Conservation (phyloP, 2,113 vertebrate genomes). For the Sisor rabdophorus region DNA sequence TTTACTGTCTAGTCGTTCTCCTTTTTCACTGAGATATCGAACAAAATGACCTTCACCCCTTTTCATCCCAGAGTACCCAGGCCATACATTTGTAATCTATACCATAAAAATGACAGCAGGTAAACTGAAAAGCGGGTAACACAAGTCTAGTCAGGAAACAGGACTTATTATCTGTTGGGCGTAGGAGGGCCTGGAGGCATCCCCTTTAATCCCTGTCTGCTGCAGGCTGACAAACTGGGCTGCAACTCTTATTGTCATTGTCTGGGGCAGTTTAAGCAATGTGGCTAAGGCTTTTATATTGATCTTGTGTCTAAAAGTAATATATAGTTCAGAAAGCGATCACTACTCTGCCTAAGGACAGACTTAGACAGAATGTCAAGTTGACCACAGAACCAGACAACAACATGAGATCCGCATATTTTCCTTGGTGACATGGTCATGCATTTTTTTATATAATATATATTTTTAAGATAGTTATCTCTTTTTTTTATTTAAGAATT, state of each 20-base stretch:
- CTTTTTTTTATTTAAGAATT: background rate
- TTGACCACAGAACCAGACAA: too few relatives aligned
- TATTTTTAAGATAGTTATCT: too few relatives aligned
- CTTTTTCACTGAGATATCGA: constrained; percentile 52
- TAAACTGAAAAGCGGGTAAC: constrained; percentile 25
- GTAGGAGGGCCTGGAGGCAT: constrained; percentile 37
- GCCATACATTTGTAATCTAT: constrained; percentile 47
- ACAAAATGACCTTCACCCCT: constrained; percentile 64
- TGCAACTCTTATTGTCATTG: constrained; percentile 61
- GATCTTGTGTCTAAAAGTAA: constrained; percentile 64
- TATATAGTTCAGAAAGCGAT: constrained; percentile 46
- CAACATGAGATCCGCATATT: background rate
- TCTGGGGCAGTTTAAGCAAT: constrained; percentile 67
- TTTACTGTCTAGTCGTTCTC: constrained; percentile 44
- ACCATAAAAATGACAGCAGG: constrained; percentile 15
- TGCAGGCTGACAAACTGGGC: constrained; percentile 49
- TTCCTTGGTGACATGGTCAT: background rate
- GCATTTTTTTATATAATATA: too few relatives aligned
- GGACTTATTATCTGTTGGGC: constrained; percentile 26
- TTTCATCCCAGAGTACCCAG: constrained; percentile 55
- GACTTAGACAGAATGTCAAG: too few relatives aligned
- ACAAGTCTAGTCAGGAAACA: constrained; percentile 16
- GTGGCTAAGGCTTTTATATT: constrained; percentile 59
- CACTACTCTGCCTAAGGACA: too few relatives aligned
- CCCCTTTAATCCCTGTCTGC: constrained; percentile 31